Evolutionary conservation across 1,140 invertebrate species (phyloP).

Genomic region (Scaptomyza pallida): DNA sequence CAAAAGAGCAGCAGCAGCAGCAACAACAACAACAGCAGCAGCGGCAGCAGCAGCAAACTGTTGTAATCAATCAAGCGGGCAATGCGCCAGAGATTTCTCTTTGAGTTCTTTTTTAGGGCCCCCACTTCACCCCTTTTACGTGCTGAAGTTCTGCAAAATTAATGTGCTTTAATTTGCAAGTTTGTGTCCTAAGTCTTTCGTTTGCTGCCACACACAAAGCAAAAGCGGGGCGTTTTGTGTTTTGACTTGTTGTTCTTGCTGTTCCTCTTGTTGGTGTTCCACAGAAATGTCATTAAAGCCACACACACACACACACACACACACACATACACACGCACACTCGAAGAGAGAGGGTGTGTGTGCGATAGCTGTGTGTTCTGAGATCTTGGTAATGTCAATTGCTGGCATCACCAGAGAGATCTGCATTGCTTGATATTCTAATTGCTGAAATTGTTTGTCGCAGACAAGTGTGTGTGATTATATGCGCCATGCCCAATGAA

Average conservation of each 20-base stretch:
- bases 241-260: constrained; percentile 2
- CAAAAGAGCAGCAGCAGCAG: constrained; percentile 39
- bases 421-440: constrained; percentile 81
- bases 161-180: constrained; percentile 82
- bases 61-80: constrained; percentile 74
- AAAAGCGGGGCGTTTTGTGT: constrained; percentile 25
- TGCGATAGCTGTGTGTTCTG: constrained; percentile 44
- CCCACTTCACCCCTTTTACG: constrained; percentile 5
- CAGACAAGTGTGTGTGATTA: constrained; percentile 69
- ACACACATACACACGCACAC: constrained; percentile 24
- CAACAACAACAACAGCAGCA: neutral
- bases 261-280: constrained; percentile 53
- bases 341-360: constrained; percentile 42
- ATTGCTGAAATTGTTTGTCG: constrained; percentile 79
- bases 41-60: constrained; percentile 7
- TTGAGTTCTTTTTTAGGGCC: constrained; percentile 21
- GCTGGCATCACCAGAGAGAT: constrained; percentile 64
- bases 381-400: constrained; percentile 74
- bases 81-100: constrained; percentile 39
- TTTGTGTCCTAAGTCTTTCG: constrained; percentile 80
- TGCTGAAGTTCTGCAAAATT: constrained; percentile 55
- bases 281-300: constrained; percentile 79
- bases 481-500: constrained; percentile 77
- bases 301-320: constrained; percentile 61
- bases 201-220: constrained; percentile 72